A percentile compares a stretch with the other conserved stretches of the same genome.
These are phyloP conservation scores for Notiomystis cincta DNA, from an alignment of 2,113 vertebrate genomes.

Conservation along the genomic window DNA sequence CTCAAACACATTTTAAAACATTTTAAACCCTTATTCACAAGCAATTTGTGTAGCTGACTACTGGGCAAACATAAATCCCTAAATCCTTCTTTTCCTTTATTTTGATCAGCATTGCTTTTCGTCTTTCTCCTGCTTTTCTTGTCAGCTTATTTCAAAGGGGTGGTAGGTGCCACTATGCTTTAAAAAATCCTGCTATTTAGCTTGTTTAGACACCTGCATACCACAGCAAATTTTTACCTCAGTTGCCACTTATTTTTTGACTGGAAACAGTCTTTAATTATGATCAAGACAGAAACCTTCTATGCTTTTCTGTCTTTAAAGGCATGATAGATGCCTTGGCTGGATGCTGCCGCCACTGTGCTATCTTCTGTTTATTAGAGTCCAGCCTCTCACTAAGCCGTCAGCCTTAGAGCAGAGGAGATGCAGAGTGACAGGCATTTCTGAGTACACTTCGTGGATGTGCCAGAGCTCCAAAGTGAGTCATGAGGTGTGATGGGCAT, in stretches of 20 bases:
- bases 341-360: neutral
- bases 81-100: constrained; percentile 13
- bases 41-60: neutral
- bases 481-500: neutral
- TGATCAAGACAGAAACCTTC: neutral
- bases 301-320: neutral
- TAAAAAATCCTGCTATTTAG: neutral
- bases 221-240: neutral
- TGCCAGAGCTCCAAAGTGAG: neutral
- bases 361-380: neutral
- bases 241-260: neutral
- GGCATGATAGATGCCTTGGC: accelerated
- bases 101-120: neutral
- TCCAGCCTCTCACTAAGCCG: neutral
- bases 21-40: neutral
- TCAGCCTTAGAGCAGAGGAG: neutral
- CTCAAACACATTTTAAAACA: neutral
- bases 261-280: neutral
- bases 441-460: neutral
- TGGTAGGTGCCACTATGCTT: neutral
- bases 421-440: constrained; percentile 15
- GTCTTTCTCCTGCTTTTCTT: constrained; percentile 1
- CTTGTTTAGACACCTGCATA: neutral
- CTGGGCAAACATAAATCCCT: neutral
- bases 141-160: constrained; percentile 2